phyloP scores from a whole-genome alignment of 2,888 invertebrate species.

The Protula sp. region DNA sequence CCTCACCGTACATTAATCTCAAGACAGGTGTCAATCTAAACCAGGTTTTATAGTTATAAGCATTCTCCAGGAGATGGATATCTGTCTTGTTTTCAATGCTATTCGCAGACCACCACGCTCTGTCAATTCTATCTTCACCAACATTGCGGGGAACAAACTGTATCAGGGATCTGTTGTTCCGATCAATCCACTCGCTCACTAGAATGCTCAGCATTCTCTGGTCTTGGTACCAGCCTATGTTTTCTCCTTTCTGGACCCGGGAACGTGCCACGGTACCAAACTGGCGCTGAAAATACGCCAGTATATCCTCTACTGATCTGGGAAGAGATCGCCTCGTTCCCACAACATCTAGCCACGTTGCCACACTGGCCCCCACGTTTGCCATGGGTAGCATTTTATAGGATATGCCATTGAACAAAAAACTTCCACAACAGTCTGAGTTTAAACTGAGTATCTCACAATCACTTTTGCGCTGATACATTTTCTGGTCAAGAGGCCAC shows the following conservation, averaged over 20 bases:
- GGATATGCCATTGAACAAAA: background rate
- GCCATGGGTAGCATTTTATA: background rate
- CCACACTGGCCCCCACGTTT: background rate
- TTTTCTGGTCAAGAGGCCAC: background rate
- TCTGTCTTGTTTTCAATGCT: background rate
- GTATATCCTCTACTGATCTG: background rate
- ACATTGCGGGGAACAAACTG: background rate
- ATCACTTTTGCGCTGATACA: background rate
- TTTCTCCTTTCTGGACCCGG: background rate
- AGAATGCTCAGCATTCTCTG: background rate
- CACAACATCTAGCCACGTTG: background rate
- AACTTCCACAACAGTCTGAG: background rate
- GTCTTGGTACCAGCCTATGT: background rate
- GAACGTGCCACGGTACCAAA: background rate
- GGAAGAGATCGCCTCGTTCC: background rate
- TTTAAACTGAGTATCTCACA: background rate
- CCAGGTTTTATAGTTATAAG: background rate
- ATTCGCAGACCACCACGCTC: background rate
- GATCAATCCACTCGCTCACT: background rate
- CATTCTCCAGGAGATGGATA: background rate
- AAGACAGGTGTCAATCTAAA: background rate
- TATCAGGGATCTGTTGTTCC: background rate
- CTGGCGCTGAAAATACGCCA: background rate
- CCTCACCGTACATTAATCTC: background rate
- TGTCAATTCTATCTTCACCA: background rate